These are phyloP conservation scores for Climacteris rufus DNA, from an alignment of 2,113 vertebrate species.

Conservation along the genomic window DNA sequence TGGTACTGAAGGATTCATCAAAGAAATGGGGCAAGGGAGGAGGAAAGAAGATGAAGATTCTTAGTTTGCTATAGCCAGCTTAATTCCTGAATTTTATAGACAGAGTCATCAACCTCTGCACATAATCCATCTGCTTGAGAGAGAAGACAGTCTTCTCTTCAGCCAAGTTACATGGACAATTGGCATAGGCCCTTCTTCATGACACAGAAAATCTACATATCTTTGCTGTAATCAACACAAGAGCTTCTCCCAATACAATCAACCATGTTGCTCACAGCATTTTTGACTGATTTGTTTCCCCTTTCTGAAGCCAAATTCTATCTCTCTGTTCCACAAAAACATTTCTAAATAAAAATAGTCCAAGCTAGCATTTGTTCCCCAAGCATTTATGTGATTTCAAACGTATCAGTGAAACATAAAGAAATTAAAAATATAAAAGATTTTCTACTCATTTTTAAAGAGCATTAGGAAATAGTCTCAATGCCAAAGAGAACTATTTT, in stretches of 20 bases:
- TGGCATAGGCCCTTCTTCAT: neutral
- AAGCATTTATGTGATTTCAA: neutral
- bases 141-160: neutral
- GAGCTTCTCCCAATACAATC: neutral
- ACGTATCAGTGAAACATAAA: neutral
- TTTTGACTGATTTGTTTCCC: neutral
- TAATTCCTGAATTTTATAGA: neutral
- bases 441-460: neutral
- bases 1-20: neutral
- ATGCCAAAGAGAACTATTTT: neutral
- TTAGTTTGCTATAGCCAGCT: neutral
- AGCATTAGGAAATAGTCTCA: neutral
- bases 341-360: neutral
- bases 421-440: neutral
- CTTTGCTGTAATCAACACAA: neutral
- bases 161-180: neutral
- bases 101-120: neutral
- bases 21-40: neutral
- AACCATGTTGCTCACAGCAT: rapidly evolving
- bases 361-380: neutral
- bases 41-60: neutral
- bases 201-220: neutral
- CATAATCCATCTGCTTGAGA: neutral
- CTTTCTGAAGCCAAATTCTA: neutral
- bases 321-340: neutral